Base-by-base conservation (phyloP, 2,888 invertebrate species). In the Coelopa pilipes region DNA sequence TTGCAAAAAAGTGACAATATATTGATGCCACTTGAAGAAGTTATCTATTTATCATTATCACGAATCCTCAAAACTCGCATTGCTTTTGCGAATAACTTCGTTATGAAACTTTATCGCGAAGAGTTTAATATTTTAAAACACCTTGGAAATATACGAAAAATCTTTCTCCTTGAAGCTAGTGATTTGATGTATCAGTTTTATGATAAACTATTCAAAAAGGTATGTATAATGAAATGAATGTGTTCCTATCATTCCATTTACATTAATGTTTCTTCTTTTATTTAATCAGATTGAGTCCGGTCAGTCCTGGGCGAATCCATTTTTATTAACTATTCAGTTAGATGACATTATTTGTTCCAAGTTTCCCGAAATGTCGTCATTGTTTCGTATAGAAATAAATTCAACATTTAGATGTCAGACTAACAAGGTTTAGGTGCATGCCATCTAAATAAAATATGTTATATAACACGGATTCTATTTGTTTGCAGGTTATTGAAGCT, bases 141-240 rank as follows among this genome's bases (percentile, higher is more conserved):
- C 78, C 81, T 90, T 53, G 85, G 86, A 55, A 85, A 89, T 68
- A 87, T 90, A 81, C 86, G 90, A 47, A 88, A 87, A 53, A 87
- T 90, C 19, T 86, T 89, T 62, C 86, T 90, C 77, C 86, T 90
- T 84, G 89, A 90, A 80, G 87, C 88, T 2, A 89, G 89, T 63
- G 89, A 90, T 79, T 77, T 89, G 17, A 87, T 90, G 87, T 87
- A 88, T 70, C 87, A 87, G 57, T 90, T 90, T 78, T 89, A 89
- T 79, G 86, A 85, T 10, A 83, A 85, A 46, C 81, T 90, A 59
- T 90, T 90, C 79, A 80, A 82, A 1, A 88, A 89, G 85, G 89
- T 89, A 80, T 80, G 71, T 74, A 49, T 21, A 13, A 5, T 24
- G 55, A 53, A n/a, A 49, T 17, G 2, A 4, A 34, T 34, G 7